Evolutionary conservation across 1,140 invertebrate species (phyloP), one percentile per base, ranked within the genome.

Genomic region (Pentalonia nigronervosa): DNA sequence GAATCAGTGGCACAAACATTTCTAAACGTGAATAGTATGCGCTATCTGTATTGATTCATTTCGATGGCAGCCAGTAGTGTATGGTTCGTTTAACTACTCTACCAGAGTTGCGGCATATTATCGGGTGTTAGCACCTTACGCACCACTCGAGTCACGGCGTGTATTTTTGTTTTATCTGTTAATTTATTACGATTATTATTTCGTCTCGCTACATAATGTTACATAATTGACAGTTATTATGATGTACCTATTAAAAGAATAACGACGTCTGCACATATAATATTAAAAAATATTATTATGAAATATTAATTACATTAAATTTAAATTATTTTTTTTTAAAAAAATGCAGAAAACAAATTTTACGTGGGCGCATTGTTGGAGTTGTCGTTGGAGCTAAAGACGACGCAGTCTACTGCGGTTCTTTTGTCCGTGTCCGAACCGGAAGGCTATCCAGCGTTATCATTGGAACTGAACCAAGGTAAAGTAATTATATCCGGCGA

Each of bases 311-410:
- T 45, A 11, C 17, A 7, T 88, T 34, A 4, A 9, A 41, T 25
- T 60, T 67, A 0, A 76, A 53, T 53, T 53, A 2, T 53, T 53
- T 4, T 53, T 76, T 76, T 76, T 76, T n/a, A n/a, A 67, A n/a
- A 30, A 76, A 76, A 96, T 96, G 23, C 94, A 98, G 97, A 96
- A 94, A 96, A 96, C 94, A 96, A 97, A 94, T 98, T 97, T 94
- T 96, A 97, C 94, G 95, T 98, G 21, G 97, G 96, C 48, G 96
- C 96, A 81, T 95, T 96, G 45, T 95, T 97, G 76, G 97, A 98
- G 94, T 95, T 99, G 48, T 96, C 97, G 94, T 95, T 99, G 67
- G 97, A 98, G 95, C 99, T 99, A 95, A 96, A 97, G 94, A 98
- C 98, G 17, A 97, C 97, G 3, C 97, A 98, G 95, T 95, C 97